Evolutionary conservation across 2,797 vertebrate genomes (phyloP), one percentile per base, ranked within the genome.

Genomic region (Sparidentex hasta): DNA sequence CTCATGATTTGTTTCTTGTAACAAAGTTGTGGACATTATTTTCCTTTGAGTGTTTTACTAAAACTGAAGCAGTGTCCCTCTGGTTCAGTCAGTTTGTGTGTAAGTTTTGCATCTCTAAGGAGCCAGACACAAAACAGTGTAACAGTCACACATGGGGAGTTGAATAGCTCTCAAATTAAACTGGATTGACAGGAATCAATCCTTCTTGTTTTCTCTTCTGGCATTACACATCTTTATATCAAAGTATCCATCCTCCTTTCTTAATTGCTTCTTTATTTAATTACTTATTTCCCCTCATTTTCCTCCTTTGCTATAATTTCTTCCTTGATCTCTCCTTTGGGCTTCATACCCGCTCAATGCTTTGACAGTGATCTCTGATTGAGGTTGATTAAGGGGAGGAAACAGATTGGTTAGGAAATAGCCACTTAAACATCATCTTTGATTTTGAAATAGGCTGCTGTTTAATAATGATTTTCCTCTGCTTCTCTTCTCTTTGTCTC

Each of bases 321-420:
- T 57, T 55, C 72, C n/a, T 57, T n/a, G 47, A 25, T 63, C 50
- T 61, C 55, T 69, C 71, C 64, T 38, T 25, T 65, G 38, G 71
- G 48, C 46, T 59, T 63, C 12, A 75, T 18, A 54, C 27, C 20
- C 54, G 48, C 11, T 2, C 47, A 20, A 7, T 56, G n/a, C 33
- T 61, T 71, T 83, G 33, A 38, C 33, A 38, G 33, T 50, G 65
- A 72, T 69, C 38, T 76, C 59, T 72, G 75, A 83, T 78, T 81
- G 58, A 56, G 58, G 46, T 56, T 82, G 70, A 71, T 70, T 63
- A 41, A 82, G 41, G 25, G 62, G 61, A 63, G 78, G 44, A 74
- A 71, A 81, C 63, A 25, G 52, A 85, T 58, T 70, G 65, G 18
- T 67, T 73, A 58, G 50, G 7, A 72, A 82, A 72, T 21, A 7